Conservation (phyloP, 2,888 invertebrate genomes). For the Spodoptera littoralis region DNA sequence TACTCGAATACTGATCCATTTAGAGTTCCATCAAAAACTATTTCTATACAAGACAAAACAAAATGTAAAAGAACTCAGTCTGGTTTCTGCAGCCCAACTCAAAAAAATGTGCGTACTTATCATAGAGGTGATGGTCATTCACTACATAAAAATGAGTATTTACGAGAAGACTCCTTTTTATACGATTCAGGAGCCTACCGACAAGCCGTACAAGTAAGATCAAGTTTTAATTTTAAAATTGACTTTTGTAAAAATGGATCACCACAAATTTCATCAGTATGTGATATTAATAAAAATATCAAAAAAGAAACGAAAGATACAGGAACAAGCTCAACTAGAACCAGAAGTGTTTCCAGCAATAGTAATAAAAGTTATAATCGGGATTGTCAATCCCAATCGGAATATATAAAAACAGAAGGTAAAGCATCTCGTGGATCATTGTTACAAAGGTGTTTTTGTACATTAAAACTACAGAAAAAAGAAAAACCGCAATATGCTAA, state of each 20-base stretch:
- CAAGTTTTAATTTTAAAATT: conserved; percentile 62
- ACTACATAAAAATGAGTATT: no score
- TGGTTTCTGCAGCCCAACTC: no score
- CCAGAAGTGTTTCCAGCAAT: conserved; percentile 22
- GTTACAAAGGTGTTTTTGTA: conserved; percentile 59
- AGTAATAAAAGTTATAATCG: conserved; percentile 2
- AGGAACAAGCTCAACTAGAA: conserved; percentile 4
- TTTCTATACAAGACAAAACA: no score
- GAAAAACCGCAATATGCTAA: conserved; percentile 38
- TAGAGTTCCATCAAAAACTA: no score
- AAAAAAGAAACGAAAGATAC: background rate
- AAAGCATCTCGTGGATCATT: conserved; percentile 12
- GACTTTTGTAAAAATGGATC: conserved; percentile 62
- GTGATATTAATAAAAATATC: conserved; percentile 6
- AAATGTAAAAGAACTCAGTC: no score
- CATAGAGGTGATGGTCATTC: no score
- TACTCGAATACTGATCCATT: no score
- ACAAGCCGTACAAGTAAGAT: conserved; percentile 62
- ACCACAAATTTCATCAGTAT: conserved; percentile 4
- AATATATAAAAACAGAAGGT: conserved; percentile 19
- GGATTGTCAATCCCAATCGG: conserved; percentile 24
- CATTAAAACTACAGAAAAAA: conserved; percentile 59
- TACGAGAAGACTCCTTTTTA: conserved; percentile 13
- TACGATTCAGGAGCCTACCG: conserved; percentile 19
- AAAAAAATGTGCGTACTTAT: no score